These are phyloP conservation scores for Pocillopora meandrina DNA, from an alignment of 92 coral and sea anemone genomes.

Conservation along the genomic window DNA sequence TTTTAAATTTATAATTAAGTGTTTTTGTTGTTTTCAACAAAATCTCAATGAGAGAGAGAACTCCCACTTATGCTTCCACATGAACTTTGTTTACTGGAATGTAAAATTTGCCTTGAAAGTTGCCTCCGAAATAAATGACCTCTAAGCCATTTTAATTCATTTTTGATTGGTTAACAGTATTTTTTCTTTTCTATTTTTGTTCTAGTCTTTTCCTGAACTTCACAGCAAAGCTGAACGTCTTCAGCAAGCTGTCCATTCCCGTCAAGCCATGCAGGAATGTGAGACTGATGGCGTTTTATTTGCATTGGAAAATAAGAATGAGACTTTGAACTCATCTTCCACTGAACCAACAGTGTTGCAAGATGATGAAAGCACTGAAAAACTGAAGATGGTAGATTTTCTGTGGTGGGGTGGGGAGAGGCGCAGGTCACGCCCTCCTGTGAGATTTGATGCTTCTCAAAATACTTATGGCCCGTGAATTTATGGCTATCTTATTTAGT, in stretches of 20 bases:
- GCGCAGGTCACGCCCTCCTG: constrained; percentile 26
- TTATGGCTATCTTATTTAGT: not conserved
- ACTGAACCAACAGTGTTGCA: not conserved
- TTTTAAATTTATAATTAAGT: too few species aligned
- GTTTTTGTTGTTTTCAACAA: too few species aligned
- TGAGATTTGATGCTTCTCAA: constrained; percentile 21
- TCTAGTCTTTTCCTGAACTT: constrained; percentile 65
- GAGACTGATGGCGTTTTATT: constrained; percentile 69
- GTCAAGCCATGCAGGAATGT: constrained; percentile 58
- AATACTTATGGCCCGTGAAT: constrained; percentile 2
- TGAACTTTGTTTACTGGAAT: too few species aligned
- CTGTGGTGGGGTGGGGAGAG: constrained; percentile 19
- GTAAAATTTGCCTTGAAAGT: too few species aligned
- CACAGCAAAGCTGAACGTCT: constrained; percentile 53
- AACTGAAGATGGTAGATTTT: not conserved
- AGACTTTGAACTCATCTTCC: not conserved
- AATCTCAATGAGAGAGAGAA: too few species aligned
- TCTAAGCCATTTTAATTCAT: too few species aligned
- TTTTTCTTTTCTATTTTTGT: not conserved
- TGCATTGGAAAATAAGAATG: constrained; percentile 37
- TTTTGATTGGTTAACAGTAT: not conserved
- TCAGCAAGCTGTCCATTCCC: constrained; percentile 52
- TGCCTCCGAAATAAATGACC: too few species aligned
- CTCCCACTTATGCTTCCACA: too few species aligned
- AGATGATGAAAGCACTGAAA: not conserved